These are phyloP conservation scores for Penaeus indicus DNA, from an alignment of 1,140 invertebrate species.

Conservation along the genomic window DNA sequence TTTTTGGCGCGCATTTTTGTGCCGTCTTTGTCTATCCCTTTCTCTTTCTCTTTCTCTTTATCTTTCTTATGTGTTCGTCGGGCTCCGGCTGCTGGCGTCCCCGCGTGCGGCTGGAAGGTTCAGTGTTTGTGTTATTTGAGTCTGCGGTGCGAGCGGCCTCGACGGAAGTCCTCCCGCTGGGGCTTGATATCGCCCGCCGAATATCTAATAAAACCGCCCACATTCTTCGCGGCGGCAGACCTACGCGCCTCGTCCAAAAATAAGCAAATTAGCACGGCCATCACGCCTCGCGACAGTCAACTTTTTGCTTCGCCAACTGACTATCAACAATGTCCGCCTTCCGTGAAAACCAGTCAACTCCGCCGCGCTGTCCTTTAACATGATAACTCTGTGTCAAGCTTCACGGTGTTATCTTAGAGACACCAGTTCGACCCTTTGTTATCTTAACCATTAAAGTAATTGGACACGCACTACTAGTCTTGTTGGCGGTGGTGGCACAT, in stretches of 20 bases:
- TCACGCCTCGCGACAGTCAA: conserved; percentile 31
- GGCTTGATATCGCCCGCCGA: neutral
- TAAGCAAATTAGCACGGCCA: conserved; percentile 39
- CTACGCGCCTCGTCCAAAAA: conserved; percentile 8
- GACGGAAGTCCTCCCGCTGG: neutral
- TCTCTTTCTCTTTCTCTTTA: conserved; percentile 39
- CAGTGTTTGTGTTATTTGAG: too few species aligned
- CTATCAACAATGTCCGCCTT: conserved; percentile 19
- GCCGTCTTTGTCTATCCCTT: neutral
- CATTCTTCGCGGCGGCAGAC: neutral
- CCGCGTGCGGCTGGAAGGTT: too few species aligned
- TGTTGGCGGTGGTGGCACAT: conserved; percentile 32
- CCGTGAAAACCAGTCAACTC: conserved; percentile 42
- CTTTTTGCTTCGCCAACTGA: conserved; percentile 21
- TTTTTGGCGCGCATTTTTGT: conserved; percentile 17
- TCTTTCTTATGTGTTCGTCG: neutral
- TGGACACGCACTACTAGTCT: conserved; percentile 60
- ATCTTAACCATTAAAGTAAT: conserved; percentile 62
- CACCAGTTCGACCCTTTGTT: conserved; percentile 52
- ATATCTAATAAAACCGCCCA: neutral
- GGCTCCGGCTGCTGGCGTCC: too few species aligned
- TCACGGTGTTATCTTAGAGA: conserved; percentile 50
- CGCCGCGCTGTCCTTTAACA: conserved; percentile 41
- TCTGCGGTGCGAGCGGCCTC: too few species aligned
- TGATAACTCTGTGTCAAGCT: conserved; percentile 59